phyloP scores from a whole-genome alignment of 2,888 invertebrate species.

The Hermaeophaga mercurialis region DNA sequence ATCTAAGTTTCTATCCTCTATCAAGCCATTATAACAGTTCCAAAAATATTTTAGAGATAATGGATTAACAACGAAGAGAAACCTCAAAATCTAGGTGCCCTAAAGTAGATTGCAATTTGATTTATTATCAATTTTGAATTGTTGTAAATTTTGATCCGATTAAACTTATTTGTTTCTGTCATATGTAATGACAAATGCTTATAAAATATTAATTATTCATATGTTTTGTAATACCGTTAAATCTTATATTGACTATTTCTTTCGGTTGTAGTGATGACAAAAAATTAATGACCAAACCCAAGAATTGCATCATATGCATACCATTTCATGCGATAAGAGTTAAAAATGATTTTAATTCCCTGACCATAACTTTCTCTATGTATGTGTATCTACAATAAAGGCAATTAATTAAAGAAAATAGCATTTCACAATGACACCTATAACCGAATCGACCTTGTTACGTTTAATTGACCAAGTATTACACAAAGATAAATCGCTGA shows the following conservation, averaged over 20 bases:
- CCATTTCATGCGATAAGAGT: not conserved
- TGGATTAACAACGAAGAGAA: no score
- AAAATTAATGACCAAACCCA: slow-evolving; percentile 11
- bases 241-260: not conserved
- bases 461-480: slow-evolving; percentile 18
- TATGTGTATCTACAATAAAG: slow-evolving; percentile 3
- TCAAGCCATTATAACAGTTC: no score
- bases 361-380: slow-evolving; percentile 5
- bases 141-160: no score
- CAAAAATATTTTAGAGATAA: no score
- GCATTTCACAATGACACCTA: slow-evolving; percentile 22
- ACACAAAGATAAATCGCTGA: slow-evolving; percentile 11
- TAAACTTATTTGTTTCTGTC: no score
- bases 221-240: not conserved
- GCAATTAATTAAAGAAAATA: slow-evolving; percentile 20
- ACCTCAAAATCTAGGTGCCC: no score
- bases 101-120: no score
- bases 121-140: no score
- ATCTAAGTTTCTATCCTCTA: no score
- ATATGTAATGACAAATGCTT: no score
- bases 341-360: slow-evolving; percentile 5
- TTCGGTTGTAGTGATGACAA: not conserved
- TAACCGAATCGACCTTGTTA: slow-evolving; percentile 16
- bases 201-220: no score
- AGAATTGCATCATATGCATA: slow-evolving; percentile 7